Percentiles rank a stretch among this genome's conserved stretches.
These are phyloP conservation scores for Microctonus brassicae DNA, from an alignment of 2,888 invertebrate species.

Conservation along the genomic window DNA sequence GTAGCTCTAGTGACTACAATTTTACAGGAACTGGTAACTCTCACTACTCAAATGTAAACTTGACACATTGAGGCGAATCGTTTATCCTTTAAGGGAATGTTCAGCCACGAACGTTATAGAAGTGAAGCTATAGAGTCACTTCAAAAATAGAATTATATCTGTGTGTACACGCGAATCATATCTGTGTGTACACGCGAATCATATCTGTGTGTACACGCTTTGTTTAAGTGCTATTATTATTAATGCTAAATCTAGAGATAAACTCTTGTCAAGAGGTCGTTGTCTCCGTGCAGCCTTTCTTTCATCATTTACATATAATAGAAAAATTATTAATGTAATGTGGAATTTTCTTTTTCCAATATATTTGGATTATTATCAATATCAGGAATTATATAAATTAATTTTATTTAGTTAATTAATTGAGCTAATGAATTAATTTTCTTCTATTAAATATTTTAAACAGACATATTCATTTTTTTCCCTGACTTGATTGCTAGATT, in stretches of 20 bases:
- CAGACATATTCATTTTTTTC: neutral
- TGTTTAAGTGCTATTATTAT: too few species aligned
- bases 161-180: slow-evolving; percentile 28
- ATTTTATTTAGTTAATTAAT: neutral
- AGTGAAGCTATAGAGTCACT: slow-evolving; percentile 10
- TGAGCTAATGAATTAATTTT: neutral
- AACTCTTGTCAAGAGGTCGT: neutral
- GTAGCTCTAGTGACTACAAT: slow-evolving; percentile 20
- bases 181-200: slow-evolving; percentile 29
- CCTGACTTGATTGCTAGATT: slow-evolving; percentile 6
- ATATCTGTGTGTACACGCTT: too few species aligned
- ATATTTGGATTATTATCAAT: neutral
- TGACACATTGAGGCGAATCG: slow-evolving; percentile 21
- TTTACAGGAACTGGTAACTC: neutral
- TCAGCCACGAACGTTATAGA: slow-evolving; percentile 38
- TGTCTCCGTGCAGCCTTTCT: neutral
- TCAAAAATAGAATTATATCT: neutral
- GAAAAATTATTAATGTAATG: too few species aligned
- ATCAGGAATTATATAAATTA: neutral
- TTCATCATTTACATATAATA: neutral
- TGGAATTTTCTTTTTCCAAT: neutral
- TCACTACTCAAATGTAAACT: neutral
- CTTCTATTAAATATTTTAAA: slow-evolving; percentile 4
- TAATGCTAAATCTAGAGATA: neutral
- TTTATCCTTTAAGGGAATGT: slow-evolving; percentile 39